Base-by-base conservation (phyloP, 2,888 invertebrate species). In the Scrobipalpa costella region DNA sequence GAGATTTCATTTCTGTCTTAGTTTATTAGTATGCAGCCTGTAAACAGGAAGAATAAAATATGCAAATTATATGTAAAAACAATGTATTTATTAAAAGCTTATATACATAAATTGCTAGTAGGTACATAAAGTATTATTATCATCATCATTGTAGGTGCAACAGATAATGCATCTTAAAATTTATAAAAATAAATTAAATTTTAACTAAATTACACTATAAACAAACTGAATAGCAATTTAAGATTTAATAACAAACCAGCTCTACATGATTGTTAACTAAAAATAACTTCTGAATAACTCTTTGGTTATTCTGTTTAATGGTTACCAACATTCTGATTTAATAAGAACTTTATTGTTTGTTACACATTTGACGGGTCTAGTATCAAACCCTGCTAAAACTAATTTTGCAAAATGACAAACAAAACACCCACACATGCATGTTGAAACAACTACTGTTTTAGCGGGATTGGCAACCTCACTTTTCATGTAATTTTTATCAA, bases 81-180 rank as follows among this genome's bases (percentile, higher is more conserved):
- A 62, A 47, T 64, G 55, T n/a, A n/a, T 60, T 67, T 65, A 67
- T 65, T 57, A 60, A 63, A 66, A 65, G 64, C 64, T 64, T 64
- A 62, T 19, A 40, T 57, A 61, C 61, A 61, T 60, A 61, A 55
- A 57, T 57, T 19, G 44, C 55, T n/a, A 61, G 55, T 13, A 40
- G 3, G n/a, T 61, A 61, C 64, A 64, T 21, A 50, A 57, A 27
- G 49, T 38, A 55, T 27, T 49, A 50, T 50, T 11, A 50, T 50
- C 50, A 50, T 19, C 40, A 49, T 55, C 55, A 55, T 7, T 21
- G n/a, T n/a, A n/a, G 33, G 55, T 55, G 55, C 55, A 50, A 50
- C 50, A 52, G 17, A n/a, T 27, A 55, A 55, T 34, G 34, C 33
- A 55, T 33, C 55, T 55, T 40, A 38, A 7, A 13, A 58, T 9